Conservation (phyloP, 2,113 vertebrate species). For the Hyperopisus bebe region DNA sequence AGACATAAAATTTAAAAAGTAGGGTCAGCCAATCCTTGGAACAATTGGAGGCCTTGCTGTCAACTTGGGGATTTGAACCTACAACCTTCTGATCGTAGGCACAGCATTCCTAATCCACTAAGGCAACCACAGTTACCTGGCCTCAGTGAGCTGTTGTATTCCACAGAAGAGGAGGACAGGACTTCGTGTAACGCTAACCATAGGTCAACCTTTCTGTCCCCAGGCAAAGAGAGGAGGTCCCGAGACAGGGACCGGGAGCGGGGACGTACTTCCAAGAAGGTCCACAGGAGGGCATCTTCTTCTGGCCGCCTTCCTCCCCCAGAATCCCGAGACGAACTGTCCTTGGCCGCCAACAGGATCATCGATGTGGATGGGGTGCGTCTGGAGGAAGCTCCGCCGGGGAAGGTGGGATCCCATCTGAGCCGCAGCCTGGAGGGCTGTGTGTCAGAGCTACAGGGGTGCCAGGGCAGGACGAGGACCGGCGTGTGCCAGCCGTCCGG, state of each 20-base stretch:
- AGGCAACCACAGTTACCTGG: not conserved
- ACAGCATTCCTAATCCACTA: not conserved
- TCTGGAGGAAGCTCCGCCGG: not conserved
- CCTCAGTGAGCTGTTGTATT: not conserved
- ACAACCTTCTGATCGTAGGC: not conserved
- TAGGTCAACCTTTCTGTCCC: constrained; percentile 31
- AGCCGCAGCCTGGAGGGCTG: constrained; percentile 67
- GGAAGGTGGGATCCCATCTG: constrained; percentile 44
- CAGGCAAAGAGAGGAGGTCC: constrained; percentile 52
- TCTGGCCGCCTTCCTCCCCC: constrained; percentile 35
- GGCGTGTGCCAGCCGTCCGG: constrained; percentile 65
- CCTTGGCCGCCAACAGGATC: constrained; percentile 51
- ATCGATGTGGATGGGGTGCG: constrained; percentile 72
- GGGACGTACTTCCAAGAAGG: constrained; percentile 38
- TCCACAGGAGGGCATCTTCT: constrained; percentile 41
- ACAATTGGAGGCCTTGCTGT: not conserved
- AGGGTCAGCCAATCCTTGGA: not conserved
- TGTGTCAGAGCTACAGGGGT: constrained; percentile 58
- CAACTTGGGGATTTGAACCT: not conserved
- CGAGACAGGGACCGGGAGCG: constrained; percentile 36
- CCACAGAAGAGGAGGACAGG: not conserved
- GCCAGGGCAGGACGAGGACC: constrained; percentile 65
- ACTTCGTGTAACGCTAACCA: not conserved
- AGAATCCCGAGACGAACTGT: not conserved
- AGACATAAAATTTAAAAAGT: no score